Percentiles rank a stretch among this genome's conserved stretches.
phyloP scores from a whole-genome alignment of 2,888 invertebrate species.

The Anthophora plumipes region DNA sequence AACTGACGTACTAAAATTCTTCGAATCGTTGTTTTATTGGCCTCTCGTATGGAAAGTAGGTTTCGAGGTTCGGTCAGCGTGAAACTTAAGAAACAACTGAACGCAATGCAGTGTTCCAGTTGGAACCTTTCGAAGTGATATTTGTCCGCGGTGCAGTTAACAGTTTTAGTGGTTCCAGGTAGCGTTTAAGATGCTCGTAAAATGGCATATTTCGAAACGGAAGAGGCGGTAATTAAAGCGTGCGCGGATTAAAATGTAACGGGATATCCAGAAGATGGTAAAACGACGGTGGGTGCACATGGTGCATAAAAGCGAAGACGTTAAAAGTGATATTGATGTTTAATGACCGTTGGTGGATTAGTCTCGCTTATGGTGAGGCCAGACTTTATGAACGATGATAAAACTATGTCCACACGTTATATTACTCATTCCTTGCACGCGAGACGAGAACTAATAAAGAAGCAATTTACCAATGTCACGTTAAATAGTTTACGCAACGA shows the following conservation, averaged over 20 bases:
- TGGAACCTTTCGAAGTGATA: constrained; percentile 1
- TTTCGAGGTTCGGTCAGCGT: background rate
- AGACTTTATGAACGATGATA: constrained; percentile 41
- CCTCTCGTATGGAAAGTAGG: constrained; percentile 4
- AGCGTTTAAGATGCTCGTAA: background rate
- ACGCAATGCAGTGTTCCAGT: constrained; percentile 28
- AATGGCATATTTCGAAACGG: constrained; percentile 8
- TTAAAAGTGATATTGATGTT: constrained; percentile 48
- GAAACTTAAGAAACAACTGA: constrained; percentile 4
- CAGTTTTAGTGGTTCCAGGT: background rate
- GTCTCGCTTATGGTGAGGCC: constrained; percentile 8
- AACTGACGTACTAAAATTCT: background rate
- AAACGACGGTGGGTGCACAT: background rate
- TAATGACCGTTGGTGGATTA: constrained; percentile 41
- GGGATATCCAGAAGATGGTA: background rate
- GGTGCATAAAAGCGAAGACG: constrained; percentile 39
- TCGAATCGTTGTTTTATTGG: background rate
- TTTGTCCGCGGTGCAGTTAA: background rate
- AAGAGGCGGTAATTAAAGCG: constrained; percentile 8
- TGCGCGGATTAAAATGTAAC: constrained; percentile 34
- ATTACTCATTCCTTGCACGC: constrained; percentile 6
- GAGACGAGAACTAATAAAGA: constrained; percentile 14
- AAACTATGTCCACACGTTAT: constrained; percentile 15
- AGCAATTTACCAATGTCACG: constrained; percentile 11
- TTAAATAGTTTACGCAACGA: background rate